Evolutionary conservation across 2,113 vertebrate species (phyloP).

Genomic region (Archocentrus centrarchus): DNA sequence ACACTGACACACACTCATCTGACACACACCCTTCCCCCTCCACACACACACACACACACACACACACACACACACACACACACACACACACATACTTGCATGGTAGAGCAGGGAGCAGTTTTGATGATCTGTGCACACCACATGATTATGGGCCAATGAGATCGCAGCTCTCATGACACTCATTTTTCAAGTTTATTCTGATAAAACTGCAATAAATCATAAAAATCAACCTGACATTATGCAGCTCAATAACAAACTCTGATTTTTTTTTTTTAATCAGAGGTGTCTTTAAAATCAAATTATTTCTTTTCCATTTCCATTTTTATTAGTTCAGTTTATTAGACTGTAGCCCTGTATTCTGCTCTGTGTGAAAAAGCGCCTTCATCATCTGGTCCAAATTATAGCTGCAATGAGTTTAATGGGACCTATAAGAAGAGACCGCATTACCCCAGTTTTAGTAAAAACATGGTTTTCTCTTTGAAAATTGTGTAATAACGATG

Average conservation of each 20-base stretch:
- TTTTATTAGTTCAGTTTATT: not conserved
- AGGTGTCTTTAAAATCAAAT: not conserved
- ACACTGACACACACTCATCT: not conserved
- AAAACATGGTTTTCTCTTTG: not conserved
- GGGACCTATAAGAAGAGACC: not conserved
- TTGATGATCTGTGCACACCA: not conserved
- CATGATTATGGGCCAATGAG: not conserved
- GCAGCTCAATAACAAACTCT: not conserved
- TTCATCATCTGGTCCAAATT: slow-evolving; percentile 6
- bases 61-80: too few species aligned
- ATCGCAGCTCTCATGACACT: not conserved
- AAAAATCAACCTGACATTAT: not conserved
- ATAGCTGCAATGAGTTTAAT: not conserved
- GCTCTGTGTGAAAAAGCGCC: not conserved
- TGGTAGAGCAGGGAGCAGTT: not conserved
- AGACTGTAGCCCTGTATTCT: not conserved
- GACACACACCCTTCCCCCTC: not conserved
- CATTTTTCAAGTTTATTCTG: not conserved
- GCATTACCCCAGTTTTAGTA: not conserved
- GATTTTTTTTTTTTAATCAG: not conserved
- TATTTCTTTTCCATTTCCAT: not conserved
- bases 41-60: not conserved
- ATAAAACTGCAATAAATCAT: not conserved
- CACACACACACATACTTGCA: not conserved
- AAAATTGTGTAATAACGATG: not conserved